Percentiles rank a stretch among this genome's conserved stretches.
phyloP scores from a whole-genome alignment of 2,888 invertebrate species.

The Agonopterix alstromeriana region DNA sequence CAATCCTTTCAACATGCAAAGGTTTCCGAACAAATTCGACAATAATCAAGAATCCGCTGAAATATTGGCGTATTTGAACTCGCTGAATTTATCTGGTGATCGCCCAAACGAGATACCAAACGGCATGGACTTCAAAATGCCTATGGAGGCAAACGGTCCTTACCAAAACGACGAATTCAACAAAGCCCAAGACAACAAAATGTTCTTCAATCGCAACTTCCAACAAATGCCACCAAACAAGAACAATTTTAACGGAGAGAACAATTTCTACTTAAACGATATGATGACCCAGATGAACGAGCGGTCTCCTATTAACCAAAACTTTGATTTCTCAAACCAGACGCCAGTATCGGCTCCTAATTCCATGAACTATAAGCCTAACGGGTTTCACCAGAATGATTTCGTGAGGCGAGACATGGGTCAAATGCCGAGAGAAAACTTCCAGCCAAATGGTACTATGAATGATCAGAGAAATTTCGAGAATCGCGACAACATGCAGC shows the following conservation, averaged over 20 bases:
- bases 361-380: slow-evolving; percentile 47
- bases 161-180: slow-evolving; percentile 48
- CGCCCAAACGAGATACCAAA: slow-evolving; percentile 43
- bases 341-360: slow-evolving; percentile 34
- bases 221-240: slow-evolving; percentile 41
- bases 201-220: slow-evolving; percentile 43
- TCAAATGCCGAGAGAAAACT: slow-evolving; percentile 44
- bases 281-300: slow-evolving; percentile 49
- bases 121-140: slow-evolving; percentile 53
- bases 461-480: slow-evolving; percentile 51
- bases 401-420: slow-evolving; percentile 50
- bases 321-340: slow-evolving; percentile 51
- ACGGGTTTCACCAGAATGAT: slow-evolving; percentile 58
- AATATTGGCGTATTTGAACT: slow-evolving; percentile 50
- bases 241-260: slow-evolving; percentile 47
- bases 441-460: slow-evolving; percentile 34
- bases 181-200: slow-evolving; percentile 48
- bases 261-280: slow-evolving; percentile 40
- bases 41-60: slow-evolving; percentile 49
- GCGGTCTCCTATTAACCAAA: slow-evolving; percentile 42
- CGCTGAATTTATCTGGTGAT: slow-evolving; percentile 48
- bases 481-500: slow-evolving; percentile 48
- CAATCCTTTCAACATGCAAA: slow-evolving; percentile 33
- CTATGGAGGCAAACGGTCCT: slow-evolving; percentile 50
- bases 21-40: slow-evolving; percentile 48